Conservation (phyloP, 2,113 vertebrate genomes). For the Vireo altiloquus region DNA sequence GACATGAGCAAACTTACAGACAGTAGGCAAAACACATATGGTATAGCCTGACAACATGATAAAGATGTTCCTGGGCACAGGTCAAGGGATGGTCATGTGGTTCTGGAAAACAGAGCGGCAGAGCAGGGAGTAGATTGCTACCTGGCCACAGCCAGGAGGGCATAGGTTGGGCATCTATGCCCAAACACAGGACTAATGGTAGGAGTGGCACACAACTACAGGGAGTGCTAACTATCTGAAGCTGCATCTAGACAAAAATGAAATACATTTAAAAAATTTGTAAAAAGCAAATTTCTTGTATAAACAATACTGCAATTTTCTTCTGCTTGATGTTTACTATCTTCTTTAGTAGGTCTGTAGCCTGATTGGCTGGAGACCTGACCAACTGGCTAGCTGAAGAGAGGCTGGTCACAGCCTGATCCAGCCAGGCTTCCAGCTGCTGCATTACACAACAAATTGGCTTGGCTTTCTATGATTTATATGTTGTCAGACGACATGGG, state of each 20-base stretch:
- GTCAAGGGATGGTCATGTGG: rapidly evolving
- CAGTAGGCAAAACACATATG: not conserved
- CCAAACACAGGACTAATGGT: not conserved
- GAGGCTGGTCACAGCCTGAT: not conserved
- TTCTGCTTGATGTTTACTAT: not conserved
- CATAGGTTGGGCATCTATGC: not conserved
- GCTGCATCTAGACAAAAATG: not conserved
- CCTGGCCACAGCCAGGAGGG: not conserved
- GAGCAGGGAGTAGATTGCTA: not conserved
- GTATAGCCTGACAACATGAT: rapidly evolving
- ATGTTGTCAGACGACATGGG: not conserved
- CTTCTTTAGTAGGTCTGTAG: not conserved
- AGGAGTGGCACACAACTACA: not conserved
- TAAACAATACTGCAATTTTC: not conserved
- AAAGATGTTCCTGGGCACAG: not conserved
- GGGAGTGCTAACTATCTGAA: not conserved
- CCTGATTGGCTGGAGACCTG: not conserved
- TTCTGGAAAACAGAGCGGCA: not conserved
- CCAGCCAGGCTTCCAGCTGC: not conserved
- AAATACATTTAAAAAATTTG: not conserved
- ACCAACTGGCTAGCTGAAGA: not conserved
- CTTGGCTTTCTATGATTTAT: not conserved
- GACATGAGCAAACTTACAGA: not conserved
- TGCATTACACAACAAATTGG: not conserved
- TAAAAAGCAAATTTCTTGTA: not conserved